These are phyloP conservation scores for Numida meleagris DNA, from an alignment of 2,113 vertebrate genomes.

Conservation along the genomic window DNA sequence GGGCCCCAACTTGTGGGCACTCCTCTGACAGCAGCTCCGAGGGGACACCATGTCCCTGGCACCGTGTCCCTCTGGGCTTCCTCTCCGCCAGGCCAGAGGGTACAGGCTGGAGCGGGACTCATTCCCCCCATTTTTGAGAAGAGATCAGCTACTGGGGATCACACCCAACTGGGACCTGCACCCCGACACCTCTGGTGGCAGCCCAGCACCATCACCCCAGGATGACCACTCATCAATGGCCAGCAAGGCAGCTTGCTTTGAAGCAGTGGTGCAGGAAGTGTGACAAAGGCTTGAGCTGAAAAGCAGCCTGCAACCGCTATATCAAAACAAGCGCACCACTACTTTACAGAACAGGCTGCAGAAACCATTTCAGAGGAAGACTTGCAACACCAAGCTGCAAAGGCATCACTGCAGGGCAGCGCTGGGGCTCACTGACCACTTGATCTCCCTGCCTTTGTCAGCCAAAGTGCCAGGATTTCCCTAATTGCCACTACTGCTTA, in stretches of 20 bases:
- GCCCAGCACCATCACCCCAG: background rate
- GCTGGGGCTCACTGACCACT: background rate
- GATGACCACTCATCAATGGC: background rate
- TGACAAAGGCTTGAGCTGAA: background rate
- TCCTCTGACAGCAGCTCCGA: background rate
- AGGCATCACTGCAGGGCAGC: background rate
- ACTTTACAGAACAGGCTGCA: background rate
- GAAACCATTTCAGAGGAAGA: accelerated
- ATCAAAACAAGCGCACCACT: background rate
- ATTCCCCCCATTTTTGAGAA: background rate
- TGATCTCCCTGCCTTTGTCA: constrained; percentile 36
- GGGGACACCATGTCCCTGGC: background rate
- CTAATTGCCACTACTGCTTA: background rate
- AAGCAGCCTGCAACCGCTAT: accelerated
- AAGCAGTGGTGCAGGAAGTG: background rate
- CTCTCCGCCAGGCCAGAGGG: accelerated
- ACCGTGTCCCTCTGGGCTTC: background rate
- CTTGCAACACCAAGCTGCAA: background rate
- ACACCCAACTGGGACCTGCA: background rate
- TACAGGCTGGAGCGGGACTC: accelerated
- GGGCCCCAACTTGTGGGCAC: background rate
- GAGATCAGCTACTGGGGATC: background rate
- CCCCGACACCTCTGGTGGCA: accelerated
- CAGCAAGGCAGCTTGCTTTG: background rate
- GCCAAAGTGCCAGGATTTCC: constrained; percentile 30